Base-by-base conservation (phyloP, 2,888 invertebrate genomes). In the Apocheima hispidaria region DNA sequence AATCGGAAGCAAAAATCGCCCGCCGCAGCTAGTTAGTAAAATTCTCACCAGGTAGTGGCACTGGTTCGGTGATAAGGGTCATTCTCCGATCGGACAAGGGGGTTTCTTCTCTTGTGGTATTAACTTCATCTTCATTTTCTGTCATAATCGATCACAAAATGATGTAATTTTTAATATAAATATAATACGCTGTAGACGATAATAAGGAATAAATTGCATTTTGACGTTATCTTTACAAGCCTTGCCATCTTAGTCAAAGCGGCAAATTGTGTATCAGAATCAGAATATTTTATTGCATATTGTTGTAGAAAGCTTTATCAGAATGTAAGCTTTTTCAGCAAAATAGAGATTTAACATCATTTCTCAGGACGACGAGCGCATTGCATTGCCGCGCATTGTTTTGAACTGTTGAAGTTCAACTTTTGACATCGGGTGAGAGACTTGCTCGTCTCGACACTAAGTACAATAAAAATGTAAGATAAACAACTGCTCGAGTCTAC, bases 81-180 rank as follows among this genome's bases (percentile, higher is more conserved):
- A 92, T 90, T 63, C 93, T 85, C 57, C 92, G 83, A 69, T 87
- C 87, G n/a, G 79, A 68, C 50, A 84, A 61, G 28, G 90, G 85
- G 5, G 88, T 84, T 61, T 84, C 88, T 73, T 88, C 88, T 72
- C 82, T 82, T 76, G 56, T 70, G 60, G 54, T 69, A 44, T 77
- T 79, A 61, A 55, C 70, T 46, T 77, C 79, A 57, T 86, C 88
- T 56, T 82, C 84, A 50, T 63, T 43, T 49, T 70, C 68, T 70
- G 68, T 59, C 53, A 41, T 60, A 63, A 68, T 57, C 52, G 14
- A 53, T 63, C 57, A 64, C 61, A 26, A 58, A 40, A n/a, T 35
- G n/a, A 51, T 26, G 7, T 30, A 38, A 23, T 7, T 26, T 50
- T 0, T 26, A 23, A n/a, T 4, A 1, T 43, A 1, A n/a, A n/a